Evolutionary conservation across 2,797 vertebrate genomes (phyloP), one percentile per base, ranked within the genome.

Genomic region (Mus minutoides): DNA sequence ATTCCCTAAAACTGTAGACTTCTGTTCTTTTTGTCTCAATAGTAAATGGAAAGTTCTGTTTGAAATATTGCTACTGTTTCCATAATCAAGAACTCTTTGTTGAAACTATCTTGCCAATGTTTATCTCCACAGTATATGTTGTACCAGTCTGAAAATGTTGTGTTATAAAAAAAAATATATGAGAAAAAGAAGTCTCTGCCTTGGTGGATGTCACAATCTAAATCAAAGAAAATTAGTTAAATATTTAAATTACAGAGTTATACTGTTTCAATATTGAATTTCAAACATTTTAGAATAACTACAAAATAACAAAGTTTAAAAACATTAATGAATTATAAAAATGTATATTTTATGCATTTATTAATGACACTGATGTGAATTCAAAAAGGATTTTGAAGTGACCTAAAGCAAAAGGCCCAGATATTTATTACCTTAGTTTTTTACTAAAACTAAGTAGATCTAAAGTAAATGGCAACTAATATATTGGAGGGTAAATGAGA

Each of bases 221-320:
- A 92, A 91, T 90, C 43, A 93, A n/a, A 78, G 11, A 87, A 86
- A 87, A 85, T 87, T 75, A 92, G 29, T 64, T 86, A 97, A 94
- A 64, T 69, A 62, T 75, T 52, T 91, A 69, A 19, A 40, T n/a
- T 93, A 58, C 21, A 91, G 14, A 85, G 17, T 71, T 85, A 85
- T 3, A 91, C 12, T 54, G 71, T 75, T 58, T 37, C 37, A 92
- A 85, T 86, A 86, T 31, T 13, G 88, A 96, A 46, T 43, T 96
- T 92, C 13, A 78, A 22, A 34, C 9, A 64, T 2, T 8, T 90
- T 90, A 90, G 13, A 87, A 92, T 40, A 4, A 78, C 26, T 62
- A 37, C 79, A 75, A 92, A 78, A 7, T 77, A 16, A 11, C 62
- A 46, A 46, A 29, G 79, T 77, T 91, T 90, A 71, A 16, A 92